phyloP scores from a whole-genome alignment of 2,797 vertebrate species.

The Schizopygopsis pylzovi region DNA sequence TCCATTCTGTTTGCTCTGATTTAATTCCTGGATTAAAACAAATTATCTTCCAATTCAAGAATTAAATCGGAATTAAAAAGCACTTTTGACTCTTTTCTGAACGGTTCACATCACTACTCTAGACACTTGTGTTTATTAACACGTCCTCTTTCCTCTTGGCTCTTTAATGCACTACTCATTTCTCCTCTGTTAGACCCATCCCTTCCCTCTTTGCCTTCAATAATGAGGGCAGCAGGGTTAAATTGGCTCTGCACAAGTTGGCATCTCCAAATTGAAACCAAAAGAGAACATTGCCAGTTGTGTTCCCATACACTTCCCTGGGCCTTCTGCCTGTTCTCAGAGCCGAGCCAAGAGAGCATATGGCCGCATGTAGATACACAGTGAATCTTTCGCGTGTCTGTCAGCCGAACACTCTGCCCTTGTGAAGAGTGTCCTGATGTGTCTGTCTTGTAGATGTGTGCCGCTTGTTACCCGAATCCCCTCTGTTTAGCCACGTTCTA shows the following conservation, averaged over 20 bases:
- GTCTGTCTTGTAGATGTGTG: conserved; percentile 11
- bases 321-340: conserved; percentile 37
- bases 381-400: conserved; percentile 10
- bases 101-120: neutral
- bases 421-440: conserved; percentile 44
- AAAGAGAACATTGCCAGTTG: conserved; percentile 48
- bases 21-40: neutral
- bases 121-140: neutral
- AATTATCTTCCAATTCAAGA: neutral
- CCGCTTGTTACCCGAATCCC: conserved; percentile 9
- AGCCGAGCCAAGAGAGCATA: conserved; percentile 50
- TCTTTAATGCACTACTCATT: neutral
- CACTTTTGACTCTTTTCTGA: neutral
- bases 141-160: conserved; percentile 9
- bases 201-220: conserved; percentile 19
- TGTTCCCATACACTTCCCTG: conserved; percentile 42
- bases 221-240: conserved; percentile 42
- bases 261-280: conserved; percentile 48
- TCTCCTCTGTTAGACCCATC: conserved; percentile 30
- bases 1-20: neutral
- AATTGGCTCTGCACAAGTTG: conserved; percentile 35
- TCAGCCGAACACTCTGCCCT: conserved; percentile 22
- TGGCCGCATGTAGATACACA: conserved; percentile 47
- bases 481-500: conserved; percentile 36
- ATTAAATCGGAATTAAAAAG: neutral